A percentile compares a stretch with the other conserved stretches of the same genome.
phyloP scores from a whole-genome alignment of 1,140 invertebrate genomes.

The Antheraea mylitta region DNA sequence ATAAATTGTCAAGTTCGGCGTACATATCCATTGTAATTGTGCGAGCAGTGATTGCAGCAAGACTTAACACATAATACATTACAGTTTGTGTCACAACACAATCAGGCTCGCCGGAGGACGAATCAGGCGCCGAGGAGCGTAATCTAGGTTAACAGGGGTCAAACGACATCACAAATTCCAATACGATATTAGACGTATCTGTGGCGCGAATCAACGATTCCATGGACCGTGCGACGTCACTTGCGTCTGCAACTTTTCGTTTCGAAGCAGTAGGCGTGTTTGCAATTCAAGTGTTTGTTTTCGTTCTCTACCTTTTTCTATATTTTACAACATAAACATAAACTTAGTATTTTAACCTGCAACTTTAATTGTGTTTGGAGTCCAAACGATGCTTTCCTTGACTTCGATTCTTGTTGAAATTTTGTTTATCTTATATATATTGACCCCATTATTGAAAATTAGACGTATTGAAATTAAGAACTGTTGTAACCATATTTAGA shows the following conservation, averaged over 20 bases:
- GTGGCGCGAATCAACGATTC: conserved; percentile 71
- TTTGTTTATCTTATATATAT: too few species aligned
- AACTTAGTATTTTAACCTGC: background rate
- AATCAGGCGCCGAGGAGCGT: conserved; percentile 77
- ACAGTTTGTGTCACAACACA: conserved; percentile 78
- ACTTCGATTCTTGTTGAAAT: too few species aligned
- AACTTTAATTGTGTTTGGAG: too few species aligned
- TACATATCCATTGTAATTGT: conserved; percentile 73
- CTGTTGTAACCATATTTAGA: background rate
- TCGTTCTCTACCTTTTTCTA: background rate
- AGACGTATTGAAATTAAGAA: background rate
- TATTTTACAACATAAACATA: background rate
- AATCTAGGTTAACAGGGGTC: conserved; percentile 80
- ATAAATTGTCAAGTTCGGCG: conserved; percentile 67
- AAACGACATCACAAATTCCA: conserved; percentile 80
- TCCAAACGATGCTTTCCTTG: too few species aligned
- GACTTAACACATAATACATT: conserved; percentile 79
- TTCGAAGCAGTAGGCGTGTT: background rate
- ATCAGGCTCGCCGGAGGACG: conserved; percentile 72
- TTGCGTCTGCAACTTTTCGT: background rate
- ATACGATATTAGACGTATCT: conserved; percentile 79
- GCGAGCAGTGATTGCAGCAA: conserved; percentile 73
- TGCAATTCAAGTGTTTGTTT: background rate
- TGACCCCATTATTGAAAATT: too few species aligned
- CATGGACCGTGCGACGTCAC: background rate